Conservation (phyloP, 2,113 vertebrate genomes). For the Semnornis frantzii region DNA sequence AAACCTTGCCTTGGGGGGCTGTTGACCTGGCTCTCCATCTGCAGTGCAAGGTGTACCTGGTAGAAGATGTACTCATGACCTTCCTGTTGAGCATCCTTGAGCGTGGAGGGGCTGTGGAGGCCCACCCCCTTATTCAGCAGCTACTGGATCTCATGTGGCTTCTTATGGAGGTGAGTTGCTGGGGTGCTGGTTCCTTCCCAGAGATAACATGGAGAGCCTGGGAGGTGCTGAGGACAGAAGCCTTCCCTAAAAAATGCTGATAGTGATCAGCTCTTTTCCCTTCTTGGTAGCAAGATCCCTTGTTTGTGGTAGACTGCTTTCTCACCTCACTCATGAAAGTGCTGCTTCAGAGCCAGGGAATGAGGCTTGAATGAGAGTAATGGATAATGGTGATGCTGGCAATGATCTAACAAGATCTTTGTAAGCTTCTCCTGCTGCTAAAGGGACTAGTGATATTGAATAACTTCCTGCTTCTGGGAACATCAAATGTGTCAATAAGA, state of each 20-base stretch:
- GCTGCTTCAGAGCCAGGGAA: background rate
- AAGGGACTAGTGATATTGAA: background rate
- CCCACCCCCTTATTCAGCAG: conserved; percentile 89
- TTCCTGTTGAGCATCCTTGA: conserved; percentile 92
- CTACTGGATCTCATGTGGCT: conserved; percentile 96
- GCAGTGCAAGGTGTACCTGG: conserved; percentile 95
- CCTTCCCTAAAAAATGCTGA: background rate
- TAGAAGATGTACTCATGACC: conserved; percentile 95
- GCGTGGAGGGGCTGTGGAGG: conserved; percentile 82
- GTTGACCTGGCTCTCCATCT: background rate
- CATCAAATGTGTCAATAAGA: background rate
- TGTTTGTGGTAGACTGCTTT: background rate
- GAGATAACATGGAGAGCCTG: background rate
- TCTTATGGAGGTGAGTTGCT: conserved; percentile 91
- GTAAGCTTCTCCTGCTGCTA: background rate
- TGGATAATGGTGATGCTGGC: background rate
- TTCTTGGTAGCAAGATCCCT: background rate
- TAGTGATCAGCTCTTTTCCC: background rate
- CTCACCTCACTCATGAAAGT: background rate
- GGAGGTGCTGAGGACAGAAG: background rate
- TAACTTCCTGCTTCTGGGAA: background rate
- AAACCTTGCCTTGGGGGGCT: background rate
- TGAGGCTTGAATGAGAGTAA: background rate
- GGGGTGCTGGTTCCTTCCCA: background rate
- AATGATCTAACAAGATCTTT: background rate